A percentile compares a stretch with the other conserved stretches of the same genome.
Evolutionary conservation across 1,140 invertebrate genomes (phyloP).

Genomic region (Ceratitis capitata): DNA sequence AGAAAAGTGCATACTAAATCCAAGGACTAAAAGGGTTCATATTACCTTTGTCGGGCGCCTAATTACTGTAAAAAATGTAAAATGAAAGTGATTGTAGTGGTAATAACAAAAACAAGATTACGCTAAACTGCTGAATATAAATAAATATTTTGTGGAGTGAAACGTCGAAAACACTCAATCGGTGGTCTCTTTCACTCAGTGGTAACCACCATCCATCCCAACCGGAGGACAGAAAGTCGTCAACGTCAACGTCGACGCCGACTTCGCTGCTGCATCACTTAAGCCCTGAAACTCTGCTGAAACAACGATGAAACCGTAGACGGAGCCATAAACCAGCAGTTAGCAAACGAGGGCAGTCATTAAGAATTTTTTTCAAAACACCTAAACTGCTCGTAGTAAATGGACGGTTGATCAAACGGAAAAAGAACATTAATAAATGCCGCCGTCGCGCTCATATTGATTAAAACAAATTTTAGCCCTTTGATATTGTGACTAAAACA

Average conservation of each 20-base stretch:
- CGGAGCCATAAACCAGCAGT: conserved; percentile 6
- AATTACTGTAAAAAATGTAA: background rate
- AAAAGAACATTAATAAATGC: background rate
- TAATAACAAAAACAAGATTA: background rate
- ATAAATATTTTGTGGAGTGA: no score
- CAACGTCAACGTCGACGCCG: background rate
- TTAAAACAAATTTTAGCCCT: background rate
- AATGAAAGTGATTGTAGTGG: background rate
- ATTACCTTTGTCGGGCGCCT: background rate
- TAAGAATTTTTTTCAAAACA: conserved; percentile 45
- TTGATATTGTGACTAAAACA: background rate
- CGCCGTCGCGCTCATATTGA: background rate
- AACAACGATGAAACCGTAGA: background rate
- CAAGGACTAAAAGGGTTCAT: background rate
- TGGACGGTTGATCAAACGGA: conserved; percentile 46
- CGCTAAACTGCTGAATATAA: no score
- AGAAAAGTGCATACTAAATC: background rate
- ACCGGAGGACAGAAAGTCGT: background rate
- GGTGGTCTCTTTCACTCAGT: background rate
- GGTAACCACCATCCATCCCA: background rate
- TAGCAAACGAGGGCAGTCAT: conserved; percentile 9
- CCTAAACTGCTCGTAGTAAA: conserved; percentile 53
- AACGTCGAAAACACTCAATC: background rate
- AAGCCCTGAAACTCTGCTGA: background rate
- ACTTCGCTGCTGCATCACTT: background rate